Conservation (phyloP, 2,113 vertebrate species). For the Calidris pugnax region DNA sequence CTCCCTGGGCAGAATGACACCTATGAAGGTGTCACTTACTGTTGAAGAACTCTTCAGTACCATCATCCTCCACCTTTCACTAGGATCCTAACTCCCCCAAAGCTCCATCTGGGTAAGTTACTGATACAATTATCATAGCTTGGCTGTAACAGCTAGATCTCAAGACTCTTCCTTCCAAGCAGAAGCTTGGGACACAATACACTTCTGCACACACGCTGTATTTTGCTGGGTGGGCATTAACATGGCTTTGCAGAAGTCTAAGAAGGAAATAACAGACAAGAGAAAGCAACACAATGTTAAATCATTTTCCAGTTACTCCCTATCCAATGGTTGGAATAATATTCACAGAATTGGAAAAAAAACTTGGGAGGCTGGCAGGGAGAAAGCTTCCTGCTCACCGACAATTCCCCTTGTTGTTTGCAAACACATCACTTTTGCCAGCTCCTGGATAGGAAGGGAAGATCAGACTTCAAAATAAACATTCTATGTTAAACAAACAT, state of each 20-base stretch:
- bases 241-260: background rate
- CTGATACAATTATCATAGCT: background rate
- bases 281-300: background rate
- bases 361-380: background rate
- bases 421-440: conserved; percentile 42
- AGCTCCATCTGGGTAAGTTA: background rate
- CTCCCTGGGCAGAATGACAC: no score
- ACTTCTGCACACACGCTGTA: background rate
- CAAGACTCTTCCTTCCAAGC: background rate
- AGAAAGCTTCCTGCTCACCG: background rate
- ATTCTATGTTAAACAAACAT: background rate
- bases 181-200: background rate
- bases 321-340: fast-evolving
- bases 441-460: conserved; percentile 11
- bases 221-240: background rate
- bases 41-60: background rate
- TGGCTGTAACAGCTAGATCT: background rate
- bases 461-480: conserved; percentile 41
- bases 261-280: background rate
- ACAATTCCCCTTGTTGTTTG: conserved; percentile 11
- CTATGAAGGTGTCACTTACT: background rate
- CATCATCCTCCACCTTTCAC: background rate
- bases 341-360: background rate
- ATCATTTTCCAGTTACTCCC: background rate
- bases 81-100: background rate